phyloP scores from a whole-genome alignment of 1,140 invertebrate genomes.

The Anastatus disparis region DNA sequence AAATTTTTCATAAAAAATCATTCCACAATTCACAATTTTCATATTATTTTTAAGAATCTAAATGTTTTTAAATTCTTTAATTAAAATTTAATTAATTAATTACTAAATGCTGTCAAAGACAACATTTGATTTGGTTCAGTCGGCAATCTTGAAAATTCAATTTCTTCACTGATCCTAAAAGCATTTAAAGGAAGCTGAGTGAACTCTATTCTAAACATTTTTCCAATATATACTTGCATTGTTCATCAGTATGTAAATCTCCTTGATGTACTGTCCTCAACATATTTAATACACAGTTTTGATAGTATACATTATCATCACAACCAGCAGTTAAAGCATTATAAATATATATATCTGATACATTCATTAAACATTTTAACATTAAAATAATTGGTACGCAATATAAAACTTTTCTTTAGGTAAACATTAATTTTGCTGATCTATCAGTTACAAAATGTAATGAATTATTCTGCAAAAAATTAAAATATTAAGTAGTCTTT shows the following conservation, averaged over 20 bases:
- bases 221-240: slow-evolving; percentile 84
- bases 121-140: too few relatives aligned
- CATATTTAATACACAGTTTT: slow-evolving; percentile 86
- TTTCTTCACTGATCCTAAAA: too few relatives aligned
- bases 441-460: slow-evolving; percentile 93
- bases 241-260: slow-evolving; percentile 77
- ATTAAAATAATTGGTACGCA: slow-evolving; percentile 89
- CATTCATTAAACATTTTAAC: slow-evolving; percentile 86
- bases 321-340: slow-evolving; percentile 79
- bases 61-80: too few relatives aligned
- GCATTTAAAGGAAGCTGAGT: slow-evolving; percentile 78
- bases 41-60: too few relatives aligned
- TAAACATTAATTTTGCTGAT: slow-evolving; percentile 86
- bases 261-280: slow-evolving; percentile 82
- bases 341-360: slow-evolving; percentile 86
- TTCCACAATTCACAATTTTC: too few relatives aligned
- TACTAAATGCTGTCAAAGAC: too few relatives aligned
- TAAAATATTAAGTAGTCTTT: slow-evolving; percentile 14
- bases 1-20: too few relatives aligned
- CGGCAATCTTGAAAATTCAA: too few relatives aligned
- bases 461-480: slow-evolving; percentile 80
- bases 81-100: too few relatives aligned
- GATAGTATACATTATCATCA: slow-evolving; percentile 85
- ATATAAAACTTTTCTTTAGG: slow-evolving; percentile 80
- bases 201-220: slow-evolving; percentile 82